A percentile compares a stretch with the other conserved stretches of the same genome.
These are phyloP conservation scores for Arizona elegans DNA, from an alignment of 2,113 vertebrate genomes.

Conservation along the genomic window DNA sequence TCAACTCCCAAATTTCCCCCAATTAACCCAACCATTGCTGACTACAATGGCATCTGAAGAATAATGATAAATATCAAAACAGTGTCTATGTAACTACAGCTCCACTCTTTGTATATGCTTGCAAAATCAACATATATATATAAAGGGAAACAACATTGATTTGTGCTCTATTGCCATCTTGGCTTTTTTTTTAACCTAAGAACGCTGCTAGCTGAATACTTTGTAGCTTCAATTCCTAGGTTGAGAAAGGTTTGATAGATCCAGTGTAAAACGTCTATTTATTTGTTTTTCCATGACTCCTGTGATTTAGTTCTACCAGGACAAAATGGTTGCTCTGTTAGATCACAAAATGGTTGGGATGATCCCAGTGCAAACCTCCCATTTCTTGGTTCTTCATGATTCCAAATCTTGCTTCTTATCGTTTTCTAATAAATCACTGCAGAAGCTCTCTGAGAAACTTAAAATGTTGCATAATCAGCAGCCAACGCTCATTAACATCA, in stretches of 20 bases:
- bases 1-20: too few species aligned
- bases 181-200: not conserved
- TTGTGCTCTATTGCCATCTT: not conserved
- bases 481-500: not conserved
- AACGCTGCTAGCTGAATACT: not conserved
- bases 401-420: not conserved
- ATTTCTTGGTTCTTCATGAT: not conserved
- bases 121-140: not conserved
- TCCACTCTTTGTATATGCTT: too few species aligned
- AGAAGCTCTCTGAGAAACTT: not conserved
- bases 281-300: not conserved
- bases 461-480: not conserved
- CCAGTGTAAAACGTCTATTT: not conserved
- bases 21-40: too few species aligned
- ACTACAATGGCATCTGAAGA: too few species aligned
- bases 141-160: not conserved
- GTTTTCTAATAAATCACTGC: not conserved
- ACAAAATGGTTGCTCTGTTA: not conserved
- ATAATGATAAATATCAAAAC: too few species aligned
- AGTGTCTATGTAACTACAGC: too few species aligned
- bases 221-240: not conserved
- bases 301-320: not conserved
- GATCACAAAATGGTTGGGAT: not conserved
- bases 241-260: not conserved
- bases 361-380: not conserved